These are phyloP conservation scores for Pelecanus crispus DNA, from an alignment of 2,113 vertebrate genomes.

Conservation along the genomic window DNA sequence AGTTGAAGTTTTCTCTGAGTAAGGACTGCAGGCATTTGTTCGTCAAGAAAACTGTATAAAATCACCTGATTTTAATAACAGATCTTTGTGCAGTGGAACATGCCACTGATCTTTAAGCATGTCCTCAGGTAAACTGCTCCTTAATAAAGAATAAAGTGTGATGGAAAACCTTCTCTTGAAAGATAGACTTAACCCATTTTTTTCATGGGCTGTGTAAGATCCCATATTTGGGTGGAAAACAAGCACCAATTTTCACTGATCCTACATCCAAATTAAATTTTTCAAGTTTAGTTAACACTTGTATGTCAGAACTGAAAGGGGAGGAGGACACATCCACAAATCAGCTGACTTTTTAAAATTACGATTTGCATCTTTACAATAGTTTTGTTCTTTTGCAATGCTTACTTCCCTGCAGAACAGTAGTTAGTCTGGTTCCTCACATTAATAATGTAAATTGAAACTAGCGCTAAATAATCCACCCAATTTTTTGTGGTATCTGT, in stretches of 20 bases:
- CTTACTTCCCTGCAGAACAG: not conserved
- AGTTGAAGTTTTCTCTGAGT: not conserved
- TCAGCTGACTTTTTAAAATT: not conserved
- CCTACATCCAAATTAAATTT: not conserved
- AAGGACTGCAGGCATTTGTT: not conserved
- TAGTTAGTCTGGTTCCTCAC: not conserved
- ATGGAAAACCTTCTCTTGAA: not conserved
- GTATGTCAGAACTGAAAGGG: not conserved
- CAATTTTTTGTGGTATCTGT: not conserved
- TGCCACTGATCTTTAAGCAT: not conserved
- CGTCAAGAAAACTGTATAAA: conserved; percentile 1
- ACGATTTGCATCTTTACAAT: not conserved
- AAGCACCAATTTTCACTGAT: not conserved
- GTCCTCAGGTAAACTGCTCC: not conserved
- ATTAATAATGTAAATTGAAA: not conserved
- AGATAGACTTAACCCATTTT: not conserved
- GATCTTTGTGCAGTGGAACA: not conserved
- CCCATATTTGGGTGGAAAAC: rapidly evolving
- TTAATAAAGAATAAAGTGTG: not conserved
- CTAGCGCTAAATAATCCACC: not conserved
- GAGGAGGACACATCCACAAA: not conserved
- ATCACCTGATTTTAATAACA: not conserved
- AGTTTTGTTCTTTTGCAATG: not conserved
- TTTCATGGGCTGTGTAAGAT: not conserved
- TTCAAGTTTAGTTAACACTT: not conserved